These are phyloP conservation scores for Dicerorhinus sumatrensis DNA, from an alignment of 2,113 vertebrate genomes.

Conservation along the genomic window DNA sequence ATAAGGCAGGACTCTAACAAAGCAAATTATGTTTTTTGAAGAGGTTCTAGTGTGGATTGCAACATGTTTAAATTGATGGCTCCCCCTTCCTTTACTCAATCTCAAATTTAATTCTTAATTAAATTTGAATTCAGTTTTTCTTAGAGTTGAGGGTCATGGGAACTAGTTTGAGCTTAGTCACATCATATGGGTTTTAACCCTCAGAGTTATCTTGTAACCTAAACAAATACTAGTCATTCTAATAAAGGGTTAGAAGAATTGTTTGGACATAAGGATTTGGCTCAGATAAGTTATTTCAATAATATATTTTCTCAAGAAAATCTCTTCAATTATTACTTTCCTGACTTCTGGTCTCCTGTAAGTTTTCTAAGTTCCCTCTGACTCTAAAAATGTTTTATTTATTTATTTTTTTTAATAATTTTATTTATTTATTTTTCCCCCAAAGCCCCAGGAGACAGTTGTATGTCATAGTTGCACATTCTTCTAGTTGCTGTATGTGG, in stretches of 20 bases:
- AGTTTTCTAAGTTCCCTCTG: conserved; percentile 14
- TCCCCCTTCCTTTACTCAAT: not conserved
- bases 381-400: conserved; percentile 33
- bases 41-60: conserved; percentile 20
- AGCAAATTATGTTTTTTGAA: conserved; percentile 15
- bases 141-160: not conserved
- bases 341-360: not conserved
- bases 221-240: conserved; percentile 41
- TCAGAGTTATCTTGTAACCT: conserved; percentile 55
- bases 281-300: conserved; percentile 12
- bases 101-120: conserved; percentile 30
- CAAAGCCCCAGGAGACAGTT: too few species aligned
- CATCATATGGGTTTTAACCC: not conserved
- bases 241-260: conserved; percentile 40
- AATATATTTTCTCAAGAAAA: conserved; percentile 35
- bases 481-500: too few species aligned
- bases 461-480: too few species aligned
- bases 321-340: conserved; percentile 13
- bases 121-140: not conserved
- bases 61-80: not conserved
- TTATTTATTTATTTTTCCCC: too few species aligned
- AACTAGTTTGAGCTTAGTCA: conserved; percentile 18
- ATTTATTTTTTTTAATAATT: too few species aligned
- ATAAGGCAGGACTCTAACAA: not conserved
- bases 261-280: conserved; percentile 8